phyloP scores from a whole-genome alignment of 2,113 vertebrate species.

The Tachuris rubrigastra region DNA sequence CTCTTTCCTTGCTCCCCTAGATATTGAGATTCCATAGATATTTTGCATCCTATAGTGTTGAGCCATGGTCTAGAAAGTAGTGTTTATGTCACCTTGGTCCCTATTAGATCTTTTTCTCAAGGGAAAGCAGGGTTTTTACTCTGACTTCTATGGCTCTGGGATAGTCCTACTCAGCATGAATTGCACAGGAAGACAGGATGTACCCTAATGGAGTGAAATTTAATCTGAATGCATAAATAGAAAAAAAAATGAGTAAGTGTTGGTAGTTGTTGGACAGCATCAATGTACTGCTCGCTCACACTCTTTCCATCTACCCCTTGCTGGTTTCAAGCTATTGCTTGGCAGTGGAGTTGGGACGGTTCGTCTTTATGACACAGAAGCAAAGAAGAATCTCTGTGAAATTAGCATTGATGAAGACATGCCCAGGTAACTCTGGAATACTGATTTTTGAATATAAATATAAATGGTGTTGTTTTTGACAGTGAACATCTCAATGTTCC shows the following conservation, averaged over 20 bases:
- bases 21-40: neutral
- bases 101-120: neutral
- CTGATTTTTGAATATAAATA: neutral
- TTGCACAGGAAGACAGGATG: neutral
- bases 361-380: slow-evolving; percentile 93
- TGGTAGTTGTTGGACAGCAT: neutral
- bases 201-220: neutral
- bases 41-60: neutral
- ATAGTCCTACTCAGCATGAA: neutral
- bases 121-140: neutral
- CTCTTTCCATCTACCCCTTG: neutral
- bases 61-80: neutral
- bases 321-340: slow-evolving; percentile 83
- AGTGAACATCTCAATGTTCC: neutral
- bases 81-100: neutral
- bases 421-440: slow-evolving; percentile 80
- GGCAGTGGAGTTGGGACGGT: slow-evolving; percentile 93
- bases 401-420: slow-evolving; percentile 90
- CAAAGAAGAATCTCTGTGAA: slow-evolving; percentile 97
- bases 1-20: neutral
- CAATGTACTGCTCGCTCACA: neutral
- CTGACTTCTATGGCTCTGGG: neutral
- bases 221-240: neutral
- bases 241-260: neutral
- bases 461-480: neutral